Percentiles rank a stretch among this genome's conserved stretches.
phyloP scores from a whole-genome alignment of 2,888 invertebrate genomes.

The Agrotis exclamationis region DNA sequence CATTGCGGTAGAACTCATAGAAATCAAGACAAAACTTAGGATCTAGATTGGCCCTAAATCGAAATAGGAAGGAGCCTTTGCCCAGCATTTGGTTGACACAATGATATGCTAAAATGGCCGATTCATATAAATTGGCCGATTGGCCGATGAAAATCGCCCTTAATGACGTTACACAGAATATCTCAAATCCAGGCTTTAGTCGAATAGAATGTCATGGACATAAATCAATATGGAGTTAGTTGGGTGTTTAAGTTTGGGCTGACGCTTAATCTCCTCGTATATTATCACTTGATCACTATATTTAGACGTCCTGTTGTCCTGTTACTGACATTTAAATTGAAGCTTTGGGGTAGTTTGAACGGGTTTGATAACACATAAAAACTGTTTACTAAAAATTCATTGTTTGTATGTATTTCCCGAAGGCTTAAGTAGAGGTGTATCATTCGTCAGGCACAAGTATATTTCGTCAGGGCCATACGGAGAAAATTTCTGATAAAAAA shows the following conservation, averaged over 20 bases:
- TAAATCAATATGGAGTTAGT: constrained; percentile 58
- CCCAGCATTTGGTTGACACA: no score
- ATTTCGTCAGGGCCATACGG: no score
- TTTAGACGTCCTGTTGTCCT: constrained; percentile 6
- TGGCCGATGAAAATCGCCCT: neutral
- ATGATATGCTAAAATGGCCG: no score
- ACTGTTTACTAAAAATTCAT: no score
- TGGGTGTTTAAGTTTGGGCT: constrained; percentile 22
- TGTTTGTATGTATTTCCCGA: no score
- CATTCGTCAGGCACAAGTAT: no score
- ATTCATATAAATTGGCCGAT: neutral
- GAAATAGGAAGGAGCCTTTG: no score
- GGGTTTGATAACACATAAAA: no score
- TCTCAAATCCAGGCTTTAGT: constrained; percentile 46
- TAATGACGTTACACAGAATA: constrained; percentile 39
- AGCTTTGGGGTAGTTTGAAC: neutral
- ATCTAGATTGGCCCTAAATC: no score
- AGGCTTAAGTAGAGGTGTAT: no score
- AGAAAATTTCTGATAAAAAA: constrained; percentile 2
- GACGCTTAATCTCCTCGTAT: constrained; percentile 51
- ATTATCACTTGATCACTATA: constrained; percentile 44
- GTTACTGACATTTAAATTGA: constrained; percentile 31
- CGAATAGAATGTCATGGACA: constrained; percentile 40
- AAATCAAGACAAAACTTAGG: no score
- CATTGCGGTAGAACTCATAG: no score